Evolutionary conservation across 2,113 vertebrate species (phyloP).

Genomic region (Clarias gariepinus): DNA sequence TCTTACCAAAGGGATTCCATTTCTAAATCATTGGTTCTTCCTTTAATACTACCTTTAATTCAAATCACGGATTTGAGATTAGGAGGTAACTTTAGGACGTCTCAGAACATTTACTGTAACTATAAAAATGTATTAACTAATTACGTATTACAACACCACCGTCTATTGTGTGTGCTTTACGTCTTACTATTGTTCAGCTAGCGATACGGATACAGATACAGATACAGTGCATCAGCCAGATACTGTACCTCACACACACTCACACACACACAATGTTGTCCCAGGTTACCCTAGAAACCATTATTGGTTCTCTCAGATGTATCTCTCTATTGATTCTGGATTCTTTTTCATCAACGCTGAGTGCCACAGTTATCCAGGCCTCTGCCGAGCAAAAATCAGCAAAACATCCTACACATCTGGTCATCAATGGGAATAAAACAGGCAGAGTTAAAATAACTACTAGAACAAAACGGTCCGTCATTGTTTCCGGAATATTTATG

Average conservation of each 20-base stretch:
- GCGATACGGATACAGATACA: neutral
- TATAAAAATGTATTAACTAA: neutral
- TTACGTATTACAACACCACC: neutral
- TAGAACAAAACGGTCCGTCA: neutral
- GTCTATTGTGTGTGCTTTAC: neutral
- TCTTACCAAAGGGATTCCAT: neutral
- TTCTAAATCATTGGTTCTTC: neutral
- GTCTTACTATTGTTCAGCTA: neutral
- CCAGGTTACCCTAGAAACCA: conserved; percentile 49
- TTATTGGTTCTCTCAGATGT: conserved; percentile 2
- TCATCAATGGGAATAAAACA: neutral
- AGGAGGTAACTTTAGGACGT: neutral
- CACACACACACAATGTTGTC: conserved; percentile 12
- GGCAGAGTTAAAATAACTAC: neutral
- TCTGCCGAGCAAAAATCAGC: neutral
- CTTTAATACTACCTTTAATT: neutral
- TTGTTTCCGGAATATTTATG: conserved; percentile 3
- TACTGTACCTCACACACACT: conserved; percentile 16
- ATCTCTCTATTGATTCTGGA: conserved; percentile 38
- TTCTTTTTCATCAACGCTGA: conserved; percentile 20
- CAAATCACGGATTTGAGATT: neutral
- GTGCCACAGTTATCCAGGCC: conserved; percentile 3
- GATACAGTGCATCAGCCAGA: neutral
- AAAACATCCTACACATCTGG: neutral
- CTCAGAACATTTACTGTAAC: neutral